Evolutionary conservation across 2,113 vertebrate genomes (phyloP).

Genomic region (Cheirogaleus medius): DNA sequence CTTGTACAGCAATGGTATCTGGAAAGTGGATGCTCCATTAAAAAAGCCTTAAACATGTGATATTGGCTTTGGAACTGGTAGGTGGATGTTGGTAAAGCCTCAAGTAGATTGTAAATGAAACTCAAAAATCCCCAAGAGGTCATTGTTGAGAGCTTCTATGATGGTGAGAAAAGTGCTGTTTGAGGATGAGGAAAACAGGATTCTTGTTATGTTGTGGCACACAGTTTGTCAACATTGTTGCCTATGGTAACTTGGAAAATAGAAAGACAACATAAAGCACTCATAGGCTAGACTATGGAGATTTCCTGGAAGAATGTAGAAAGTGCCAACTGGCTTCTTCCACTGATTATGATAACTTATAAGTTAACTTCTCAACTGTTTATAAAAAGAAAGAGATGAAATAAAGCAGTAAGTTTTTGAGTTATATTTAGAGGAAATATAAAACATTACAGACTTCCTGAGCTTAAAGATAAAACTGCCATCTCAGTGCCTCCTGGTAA

Average conservation of each 20-base stretch:
- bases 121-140: not conserved
- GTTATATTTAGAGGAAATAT: not conserved
- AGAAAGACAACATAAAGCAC: not conserved
- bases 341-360: not conserved
- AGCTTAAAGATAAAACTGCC: not conserved
- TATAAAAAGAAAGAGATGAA: not conserved
- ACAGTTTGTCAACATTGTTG: not conserved
- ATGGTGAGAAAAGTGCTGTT: not conserved
- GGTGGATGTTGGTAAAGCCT: not conserved
- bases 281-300: not conserved
- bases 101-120: not conserved
- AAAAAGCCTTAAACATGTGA: not conserved
- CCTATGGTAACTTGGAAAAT: not conserved
- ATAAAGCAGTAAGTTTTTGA: not conserved
- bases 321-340: not conserved
- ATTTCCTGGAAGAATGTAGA: not conserved
- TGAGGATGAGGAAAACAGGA: not conserved
- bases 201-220: not conserved
- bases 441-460: not conserved
- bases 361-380: not conserved
- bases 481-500: not conserved
- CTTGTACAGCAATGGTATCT: not conserved
- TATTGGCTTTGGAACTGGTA: not conserved
- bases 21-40: not conserved
- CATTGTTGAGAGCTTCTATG: not conserved